Percentiles rank a stretch among this genome's conserved stretches.
Evolutionary conservation across 1,140 invertebrate species (phyloP).

Genomic region (Drosophila asahinai): DNA sequence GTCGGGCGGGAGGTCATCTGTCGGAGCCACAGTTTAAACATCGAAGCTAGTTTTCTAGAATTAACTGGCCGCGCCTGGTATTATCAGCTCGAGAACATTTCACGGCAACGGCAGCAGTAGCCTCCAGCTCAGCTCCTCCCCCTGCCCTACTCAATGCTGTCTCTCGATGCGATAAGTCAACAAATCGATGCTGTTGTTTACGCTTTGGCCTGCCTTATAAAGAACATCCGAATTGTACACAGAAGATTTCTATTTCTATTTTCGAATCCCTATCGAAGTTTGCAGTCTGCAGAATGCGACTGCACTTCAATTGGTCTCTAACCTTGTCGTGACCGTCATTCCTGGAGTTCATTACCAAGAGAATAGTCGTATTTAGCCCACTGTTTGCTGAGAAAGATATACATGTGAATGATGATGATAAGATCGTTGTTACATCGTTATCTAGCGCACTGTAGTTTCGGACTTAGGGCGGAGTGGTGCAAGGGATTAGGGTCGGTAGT

Average conservation of each 20-base stretch:
- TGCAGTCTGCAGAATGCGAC: conserved; percentile 9
- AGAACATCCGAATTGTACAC: conserved; percentile 54
- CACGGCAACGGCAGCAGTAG: conserved; percentile 19
- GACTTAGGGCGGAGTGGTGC: conserved; percentile 44
- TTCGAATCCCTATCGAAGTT: conserved; percentile 25
- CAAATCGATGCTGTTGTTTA: conserved; percentile 56
- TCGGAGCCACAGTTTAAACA: background rate
- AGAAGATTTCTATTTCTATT: conserved; percentile 52
- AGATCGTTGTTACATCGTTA: conserved; percentile 36
- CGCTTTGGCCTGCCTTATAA: conserved; percentile 27
- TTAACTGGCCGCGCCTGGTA: conserved; percentile 54
- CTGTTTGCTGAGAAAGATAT: conserved; percentile 20
- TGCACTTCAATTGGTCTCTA: conserved; percentile 21
- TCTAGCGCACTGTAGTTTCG: conserved; percentile 61
- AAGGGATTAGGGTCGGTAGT: conserved; percentile 45
- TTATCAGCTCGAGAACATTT: conserved; percentile 61
- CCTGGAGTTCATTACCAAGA: conserved; percentile 14
- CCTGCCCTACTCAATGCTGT: conserved; percentile 25
- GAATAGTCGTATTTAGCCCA: conserved; percentile 24
- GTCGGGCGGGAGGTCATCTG: background rate
- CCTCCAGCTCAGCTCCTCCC: conserved; percentile 6
- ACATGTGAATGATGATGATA: conserved; percentile 44
- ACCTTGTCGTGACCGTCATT: conserved; percentile 60
- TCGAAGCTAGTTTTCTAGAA: conserved; percentile 55
- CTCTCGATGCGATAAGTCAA: conserved; percentile 60